Conservation (phyloP, 2,888 invertebrate genomes). For the Dynastes tityus region DNA sequence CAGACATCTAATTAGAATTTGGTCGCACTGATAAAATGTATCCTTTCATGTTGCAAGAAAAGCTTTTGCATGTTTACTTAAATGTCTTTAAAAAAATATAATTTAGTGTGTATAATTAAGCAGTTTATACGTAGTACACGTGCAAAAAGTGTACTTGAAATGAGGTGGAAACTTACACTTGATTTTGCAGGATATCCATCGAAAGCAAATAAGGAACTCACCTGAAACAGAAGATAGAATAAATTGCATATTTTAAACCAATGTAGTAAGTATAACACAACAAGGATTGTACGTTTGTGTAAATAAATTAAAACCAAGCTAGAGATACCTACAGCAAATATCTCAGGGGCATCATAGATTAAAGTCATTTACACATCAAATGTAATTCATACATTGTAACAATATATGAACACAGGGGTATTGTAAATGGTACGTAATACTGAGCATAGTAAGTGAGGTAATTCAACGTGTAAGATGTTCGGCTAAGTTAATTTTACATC, state of each 20-base stretch:
- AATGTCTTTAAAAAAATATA: background rate
- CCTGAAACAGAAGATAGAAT: slow-evolving; percentile 1
- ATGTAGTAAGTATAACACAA: background rate
- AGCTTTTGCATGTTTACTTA: background rate
- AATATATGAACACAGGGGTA: too few relatives aligned
- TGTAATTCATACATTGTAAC: too few relatives aligned
- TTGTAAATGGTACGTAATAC: too few relatives aligned
- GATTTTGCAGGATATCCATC: background rate
- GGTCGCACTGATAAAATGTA: too few relatives aligned
- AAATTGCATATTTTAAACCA: background rate
- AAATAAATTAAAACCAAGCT: background rate
- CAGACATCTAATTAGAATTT: too few relatives aligned
- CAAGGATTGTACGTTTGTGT: background rate
- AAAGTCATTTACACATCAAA: too few relatives aligned
- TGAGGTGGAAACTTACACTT: background rate
- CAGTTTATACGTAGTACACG: background rate
- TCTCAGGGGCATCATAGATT: too few relatives aligned
- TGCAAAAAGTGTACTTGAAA: background rate
- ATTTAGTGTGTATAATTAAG: background rate
- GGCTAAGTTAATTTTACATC: too few relatives aligned
- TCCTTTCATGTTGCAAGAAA: too few relatives aligned
- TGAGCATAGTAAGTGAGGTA: too few relatives aligned
- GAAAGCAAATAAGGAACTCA: slow-evolving; percentile 10
- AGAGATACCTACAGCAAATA: background rate
- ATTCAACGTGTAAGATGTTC: too few relatives aligned